Base-by-base conservation (phyloP, 2,797 vertebrate species). In the Triplophysa yarkandensis region DNA sequence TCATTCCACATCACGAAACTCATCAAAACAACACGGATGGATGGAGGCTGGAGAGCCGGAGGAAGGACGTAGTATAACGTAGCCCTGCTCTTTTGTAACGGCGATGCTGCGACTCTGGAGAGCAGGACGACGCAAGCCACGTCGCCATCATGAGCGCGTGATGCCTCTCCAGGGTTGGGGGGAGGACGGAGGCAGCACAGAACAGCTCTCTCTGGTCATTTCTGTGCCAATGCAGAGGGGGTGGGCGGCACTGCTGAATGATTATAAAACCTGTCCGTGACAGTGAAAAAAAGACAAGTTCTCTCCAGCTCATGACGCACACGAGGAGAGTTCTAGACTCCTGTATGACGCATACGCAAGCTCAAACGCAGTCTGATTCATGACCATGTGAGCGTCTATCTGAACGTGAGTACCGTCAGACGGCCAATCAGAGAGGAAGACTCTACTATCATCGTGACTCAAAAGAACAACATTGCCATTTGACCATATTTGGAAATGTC, bases 401-500 rank as follows among this genome's bases (percentile, higher is more conserved):
- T 67, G 30, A 48, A 48, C 54, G 62, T 23, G 68, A 63, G 48
- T 46, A 65, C 44, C 27, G 34, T 50, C 61, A 48, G 10, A 30
- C 70, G 78, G 64, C 81, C 78, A 76, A 82, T 82, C 78, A 73
- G 68, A 78, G 39, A 54, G 77, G 73, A 79, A 65, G 67, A 67
- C 27, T 46, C 74, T 74, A 69, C 73, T 27, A 81, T 74, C 79
- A 71, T 77, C 81, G 71, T 44, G 43, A 79, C 70, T 74, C 76
- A 79, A 52, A 81, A 77, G 74, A 82, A 68, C 46, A 43, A 52
- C 78, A 54, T 50, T 74, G 50, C 17, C 62, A 10, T 81, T 64
- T 83, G 74, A n/a, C 81, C 81, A 83, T 83, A 83, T 83, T 80
- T 81, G 79, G 81, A 23, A 69, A 81, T 77, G 73, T 77, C 73